phyloP scores from a whole-genome alignment of 2,888 invertebrate species.

The Melanchra persicariae region DNA sequence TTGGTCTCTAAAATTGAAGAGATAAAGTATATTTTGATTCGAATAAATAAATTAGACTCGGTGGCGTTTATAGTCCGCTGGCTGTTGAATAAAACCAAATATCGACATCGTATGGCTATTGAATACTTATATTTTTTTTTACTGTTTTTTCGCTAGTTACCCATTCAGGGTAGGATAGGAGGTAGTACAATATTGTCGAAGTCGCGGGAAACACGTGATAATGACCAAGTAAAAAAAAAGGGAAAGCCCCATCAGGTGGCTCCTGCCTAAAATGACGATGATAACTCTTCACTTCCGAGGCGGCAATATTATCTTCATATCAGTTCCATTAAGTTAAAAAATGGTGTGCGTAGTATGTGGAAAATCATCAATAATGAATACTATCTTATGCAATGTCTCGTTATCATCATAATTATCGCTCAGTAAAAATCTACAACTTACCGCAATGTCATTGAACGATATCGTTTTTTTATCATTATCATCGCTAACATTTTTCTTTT shows the following conservation, averaged over 20 bases:
- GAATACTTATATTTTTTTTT: neutral
- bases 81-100: neutral
- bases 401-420: conserved; percentile 15
- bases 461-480: conserved; percentile 20
- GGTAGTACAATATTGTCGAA: neutral
- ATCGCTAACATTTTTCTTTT: neutral
- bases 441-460: conserved; percentile 46
- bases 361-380: conserved; percentile 5
- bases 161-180: neutral
- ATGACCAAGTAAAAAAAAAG: neutral
- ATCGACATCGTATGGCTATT: neutral
- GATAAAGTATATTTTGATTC: conserved; percentile 18
- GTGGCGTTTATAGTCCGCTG: neutral
- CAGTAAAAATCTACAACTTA: conserved; percentile 14
- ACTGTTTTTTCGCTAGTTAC: neutral
- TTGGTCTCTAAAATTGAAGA: conserved; percentile 20
- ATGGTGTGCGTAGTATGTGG: too few species aligned
- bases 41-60: conserved; percentile 7
- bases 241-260: neutral
- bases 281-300: neutral
- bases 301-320: neutral
- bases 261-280: neutral
- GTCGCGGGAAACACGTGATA: neutral
- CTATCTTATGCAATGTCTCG: neutral
- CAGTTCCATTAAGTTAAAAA: neutral